These are phyloP conservation scores for Eleginops maclovinus DNA, from an alignment of 2,113 vertebrate species.

Conservation along the genomic window DNA sequence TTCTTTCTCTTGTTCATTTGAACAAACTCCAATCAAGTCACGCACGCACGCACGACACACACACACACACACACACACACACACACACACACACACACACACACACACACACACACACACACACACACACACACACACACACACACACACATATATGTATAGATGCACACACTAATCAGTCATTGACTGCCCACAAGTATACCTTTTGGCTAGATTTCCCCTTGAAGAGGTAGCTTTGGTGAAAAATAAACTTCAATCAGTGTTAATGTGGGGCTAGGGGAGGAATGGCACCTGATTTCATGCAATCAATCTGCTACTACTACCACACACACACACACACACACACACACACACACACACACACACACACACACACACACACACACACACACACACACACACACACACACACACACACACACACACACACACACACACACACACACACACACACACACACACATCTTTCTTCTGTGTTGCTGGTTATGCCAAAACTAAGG, in stretches of 20 bases:
- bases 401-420: neutral
- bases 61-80: too few species aligned
- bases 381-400: too few species aligned
- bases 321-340: too few species aligned
- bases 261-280: neutral
- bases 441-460: neutral
- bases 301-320: neutral
- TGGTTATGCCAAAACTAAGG: slow-evolving; percentile 31
- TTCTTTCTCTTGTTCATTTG: neutral
- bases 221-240: slow-evolving; percentile 6
- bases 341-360: too few species aligned
- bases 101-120: too few species aligned
- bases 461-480: neutral
- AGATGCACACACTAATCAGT: too few species aligned
- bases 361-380: neutral
- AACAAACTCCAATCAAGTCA: neutral
- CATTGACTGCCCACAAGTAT: neutral
- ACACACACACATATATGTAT: too few species aligned
- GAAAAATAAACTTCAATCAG: slow-evolving; percentile 16
- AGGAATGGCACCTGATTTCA: slow-evolving; percentile 3
- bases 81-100: too few species aligned
- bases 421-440: neutral
- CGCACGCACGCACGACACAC: too few species aligned
- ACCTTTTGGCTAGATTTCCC: neutral
- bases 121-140: too few species aligned